phyloP scores from a whole-genome alignment of 2,797 vertebrate species.

The Varecia variegata region DNA sequence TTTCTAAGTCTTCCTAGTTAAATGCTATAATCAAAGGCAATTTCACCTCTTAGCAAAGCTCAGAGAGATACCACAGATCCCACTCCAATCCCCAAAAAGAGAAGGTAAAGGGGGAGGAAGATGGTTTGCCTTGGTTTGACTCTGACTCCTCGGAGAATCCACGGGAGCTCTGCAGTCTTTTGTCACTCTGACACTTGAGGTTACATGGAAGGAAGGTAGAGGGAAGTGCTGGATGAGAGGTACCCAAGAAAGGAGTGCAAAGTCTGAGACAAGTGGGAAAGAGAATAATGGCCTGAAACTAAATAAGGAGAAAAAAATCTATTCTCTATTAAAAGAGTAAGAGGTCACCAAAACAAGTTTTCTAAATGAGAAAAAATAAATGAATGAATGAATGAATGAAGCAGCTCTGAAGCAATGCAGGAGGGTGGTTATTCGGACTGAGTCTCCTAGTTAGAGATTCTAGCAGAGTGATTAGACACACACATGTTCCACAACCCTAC shows the following conservation, averaged over 20 bases:
- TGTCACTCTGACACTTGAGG: neutral
- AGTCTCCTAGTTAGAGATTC: neutral
- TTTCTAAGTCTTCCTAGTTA: constrained; percentile 4
- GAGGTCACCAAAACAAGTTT: neutral
- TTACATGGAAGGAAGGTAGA: neutral
- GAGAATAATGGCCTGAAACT: neutral
- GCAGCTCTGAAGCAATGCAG: neutral
- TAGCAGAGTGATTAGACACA: neutral
- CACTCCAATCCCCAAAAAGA: neutral
- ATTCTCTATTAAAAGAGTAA: neutral
- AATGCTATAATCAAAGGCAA: constrained; percentile 1
- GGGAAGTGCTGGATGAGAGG: neutral
- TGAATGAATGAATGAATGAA: neutral
- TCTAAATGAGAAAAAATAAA: neutral
- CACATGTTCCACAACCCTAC: neutral
- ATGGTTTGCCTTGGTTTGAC: neutral
- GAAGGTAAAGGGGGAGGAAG: neutral
- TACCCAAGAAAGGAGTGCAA: neutral
- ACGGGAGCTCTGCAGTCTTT: neutral
- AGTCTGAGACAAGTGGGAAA: neutral
- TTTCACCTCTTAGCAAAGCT: neutral
- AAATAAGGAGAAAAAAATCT: neutral
- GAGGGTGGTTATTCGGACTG: neutral
- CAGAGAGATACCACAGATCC: neutral
- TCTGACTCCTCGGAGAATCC: neutral